These are phyloP conservation scores for Palaemon carinicauda DNA, from an alignment of 1,140 invertebrate genomes.

Conservation along the genomic window DNA sequence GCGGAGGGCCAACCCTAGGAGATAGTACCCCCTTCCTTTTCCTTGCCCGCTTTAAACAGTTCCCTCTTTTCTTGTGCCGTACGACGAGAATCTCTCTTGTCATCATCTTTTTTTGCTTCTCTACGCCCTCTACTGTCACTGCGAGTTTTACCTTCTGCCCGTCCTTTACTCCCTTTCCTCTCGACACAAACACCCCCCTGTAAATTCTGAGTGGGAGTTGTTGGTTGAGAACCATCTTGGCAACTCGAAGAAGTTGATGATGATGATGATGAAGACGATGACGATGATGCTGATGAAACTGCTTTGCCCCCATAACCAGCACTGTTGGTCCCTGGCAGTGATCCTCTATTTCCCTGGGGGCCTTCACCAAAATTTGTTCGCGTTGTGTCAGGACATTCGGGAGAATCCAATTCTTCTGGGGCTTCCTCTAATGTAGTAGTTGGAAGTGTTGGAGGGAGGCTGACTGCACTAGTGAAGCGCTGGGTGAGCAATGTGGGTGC, in stretches of 20 bases:
- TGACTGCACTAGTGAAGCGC: conserved; percentile 46
- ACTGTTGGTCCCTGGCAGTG: conserved; percentile 41
- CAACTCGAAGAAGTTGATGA: background rate
- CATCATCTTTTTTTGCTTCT: conserved; percentile 38
- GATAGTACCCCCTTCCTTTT: conserved; percentile 33
- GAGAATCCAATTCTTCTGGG: conserved; percentile 55
- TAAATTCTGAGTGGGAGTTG: conserved; percentile 2
- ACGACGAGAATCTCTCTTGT: conserved; percentile 38
- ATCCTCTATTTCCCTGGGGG: conserved; percentile 35
- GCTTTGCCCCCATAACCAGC: conserved; percentile 30
- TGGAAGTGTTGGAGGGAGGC: conserved; percentile 35
- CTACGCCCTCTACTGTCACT: conserved; percentile 51
- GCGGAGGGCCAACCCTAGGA: conserved; percentile 50
- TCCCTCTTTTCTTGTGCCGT: conserved; percentile 59
- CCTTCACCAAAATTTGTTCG: conserved; percentile 47
- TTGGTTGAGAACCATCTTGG: conserved; percentile 10
- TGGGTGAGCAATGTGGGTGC: conserved; percentile 50
- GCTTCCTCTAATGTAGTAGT: conserved; percentile 53
- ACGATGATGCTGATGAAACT: conserved; percentile 19
- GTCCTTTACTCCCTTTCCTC: conserved; percentile 45
- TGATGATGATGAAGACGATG: background rate
- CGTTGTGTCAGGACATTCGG: conserved; percentile 27
- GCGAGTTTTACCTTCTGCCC: conserved; percentile 23
- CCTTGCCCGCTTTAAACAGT: conserved; percentile 56
- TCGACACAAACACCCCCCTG: conserved; percentile 4